Conservation (phyloP, 2,888 invertebrate species). For the Luperina nickerlii region DNA sequence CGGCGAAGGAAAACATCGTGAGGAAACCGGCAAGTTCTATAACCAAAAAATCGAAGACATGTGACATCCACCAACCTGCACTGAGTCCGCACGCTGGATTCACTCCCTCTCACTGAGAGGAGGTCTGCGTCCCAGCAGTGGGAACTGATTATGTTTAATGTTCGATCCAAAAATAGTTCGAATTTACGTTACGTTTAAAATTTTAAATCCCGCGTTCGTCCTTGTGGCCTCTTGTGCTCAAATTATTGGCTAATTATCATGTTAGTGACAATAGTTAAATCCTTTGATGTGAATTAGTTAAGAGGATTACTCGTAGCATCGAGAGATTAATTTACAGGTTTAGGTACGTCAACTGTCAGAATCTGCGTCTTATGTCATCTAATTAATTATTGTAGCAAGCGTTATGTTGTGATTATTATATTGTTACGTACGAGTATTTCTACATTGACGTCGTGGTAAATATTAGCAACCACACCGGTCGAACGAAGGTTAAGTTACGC, state of each 20-base stretch:
- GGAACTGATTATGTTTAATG: no score
- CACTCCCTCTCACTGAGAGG: no score
- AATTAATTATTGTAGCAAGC: background rate
- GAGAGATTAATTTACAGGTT: constrained; percentile 22
- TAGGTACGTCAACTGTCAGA: constrained; percentile 12
- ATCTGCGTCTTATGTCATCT: background rate
- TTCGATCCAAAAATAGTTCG: background rate
- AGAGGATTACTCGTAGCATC: background rate
- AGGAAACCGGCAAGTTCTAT: no score
- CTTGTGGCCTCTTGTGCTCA: background rate
- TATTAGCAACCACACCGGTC: no score
- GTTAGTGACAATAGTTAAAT: background rate
- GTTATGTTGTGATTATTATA: background rate
- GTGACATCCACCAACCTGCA: no score
- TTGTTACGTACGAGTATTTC: background rate
- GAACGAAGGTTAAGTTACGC: background rate
- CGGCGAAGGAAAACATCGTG: no score
- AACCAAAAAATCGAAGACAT: no score
- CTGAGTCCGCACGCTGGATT: no score
- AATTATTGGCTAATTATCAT: background rate
- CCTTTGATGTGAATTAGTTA: constrained; percentile 8
- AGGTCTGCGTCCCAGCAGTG: no score
- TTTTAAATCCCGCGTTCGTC: background rate
- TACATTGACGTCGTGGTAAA: no score
- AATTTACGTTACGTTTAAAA: background rate